phyloP scores from a whole-genome alignment of 2,113 vertebrate genomes.

The Psittacus erithacus region DNA sequence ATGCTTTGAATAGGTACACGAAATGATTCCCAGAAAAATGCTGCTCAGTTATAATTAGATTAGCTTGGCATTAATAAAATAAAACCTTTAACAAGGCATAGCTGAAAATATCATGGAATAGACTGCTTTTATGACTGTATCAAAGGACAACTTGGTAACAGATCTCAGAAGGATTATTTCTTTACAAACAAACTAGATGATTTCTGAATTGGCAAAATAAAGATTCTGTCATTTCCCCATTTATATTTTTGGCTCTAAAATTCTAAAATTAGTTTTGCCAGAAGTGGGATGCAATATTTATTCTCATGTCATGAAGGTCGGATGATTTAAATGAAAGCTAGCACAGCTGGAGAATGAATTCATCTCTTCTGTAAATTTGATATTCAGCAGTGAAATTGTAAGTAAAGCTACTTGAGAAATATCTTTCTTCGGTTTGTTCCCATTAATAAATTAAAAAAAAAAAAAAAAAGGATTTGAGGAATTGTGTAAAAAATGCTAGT shows the following conservation, averaged over 20 bases:
- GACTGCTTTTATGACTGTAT: not conserved
- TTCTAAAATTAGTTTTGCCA: not conserved
- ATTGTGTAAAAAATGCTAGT: not conserved
- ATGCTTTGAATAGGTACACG: not conserved
- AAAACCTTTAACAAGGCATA: not conserved
- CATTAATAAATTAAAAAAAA: not conserved
- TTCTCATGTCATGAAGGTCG: not conserved
- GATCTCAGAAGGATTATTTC: not conserved
- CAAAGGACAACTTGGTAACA: not conserved
- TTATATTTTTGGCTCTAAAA: not conserved
- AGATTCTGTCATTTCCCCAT: not conserved
- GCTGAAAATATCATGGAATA: not conserved
- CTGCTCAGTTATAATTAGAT: slow-evolving; percentile 2
- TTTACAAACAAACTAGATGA: not conserved
- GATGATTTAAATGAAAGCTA: not conserved
- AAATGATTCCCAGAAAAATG: slow-evolving; percentile 10
- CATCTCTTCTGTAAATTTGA: not conserved
- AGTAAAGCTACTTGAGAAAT: not conserved
- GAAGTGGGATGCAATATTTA: not conserved
- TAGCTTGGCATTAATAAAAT: slow-evolving; percentile 29
- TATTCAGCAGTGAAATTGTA: not conserved
- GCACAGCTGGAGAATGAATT: not conserved
- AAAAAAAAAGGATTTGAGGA: not conserved
- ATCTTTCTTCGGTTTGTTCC: not conserved
- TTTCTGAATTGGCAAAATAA: not conserved